Base-by-base conservation (phyloP, 2,113 vertebrate species). In the Macheiramphus alcinus region DNA sequence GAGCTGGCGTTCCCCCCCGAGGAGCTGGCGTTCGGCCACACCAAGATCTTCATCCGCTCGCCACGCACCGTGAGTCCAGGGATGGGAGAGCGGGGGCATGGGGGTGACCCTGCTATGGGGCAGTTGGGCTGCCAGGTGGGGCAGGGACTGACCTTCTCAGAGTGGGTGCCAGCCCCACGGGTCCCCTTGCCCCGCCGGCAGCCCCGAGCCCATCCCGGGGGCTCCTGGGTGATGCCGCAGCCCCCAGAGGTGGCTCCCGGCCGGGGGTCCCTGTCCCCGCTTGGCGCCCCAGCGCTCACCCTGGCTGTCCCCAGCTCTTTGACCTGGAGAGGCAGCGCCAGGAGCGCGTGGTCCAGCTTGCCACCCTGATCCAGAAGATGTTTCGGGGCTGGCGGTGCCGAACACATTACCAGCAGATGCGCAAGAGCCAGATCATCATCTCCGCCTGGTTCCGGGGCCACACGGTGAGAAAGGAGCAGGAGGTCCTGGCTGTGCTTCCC, bases 1-100 rank as follows among this genome's bases (percentile, higher is more conserved):
- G 96, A 96, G 3, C 83, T 98, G 90, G 45, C 11, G 3, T 16
- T 97, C 23, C 85, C 97, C 3, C 6, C 71, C 0, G 97, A 95
- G 83, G 98, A 98, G 86, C 16, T 98, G 90, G 98, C 97, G 1
- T 98, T 97, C 0, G 98, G 98, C 34, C 97, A 94, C 90, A 98
- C 98, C 50, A 99, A 99, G 89, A 62, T 99, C 95, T 99, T 99
- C 95, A 98, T 99, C 93, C 98, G 97, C 91, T 98, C 97, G 1
- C 98, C 98, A 1, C 95, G 71, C 62, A 98, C 98, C 0, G 98
- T 99, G 97, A 98, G 98, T 96, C 26, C 3, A 21, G 80, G 50
- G 3, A 4, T 0, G 17, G 45, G 61, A 48, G 25, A 11, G 18
- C 1, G 3, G 14, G 29, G 43, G 48, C 31, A 52, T 3, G 6